phyloP scores from a whole-genome alignment of 2,888 invertebrate genomes.

The Thera britannica region DNA sequence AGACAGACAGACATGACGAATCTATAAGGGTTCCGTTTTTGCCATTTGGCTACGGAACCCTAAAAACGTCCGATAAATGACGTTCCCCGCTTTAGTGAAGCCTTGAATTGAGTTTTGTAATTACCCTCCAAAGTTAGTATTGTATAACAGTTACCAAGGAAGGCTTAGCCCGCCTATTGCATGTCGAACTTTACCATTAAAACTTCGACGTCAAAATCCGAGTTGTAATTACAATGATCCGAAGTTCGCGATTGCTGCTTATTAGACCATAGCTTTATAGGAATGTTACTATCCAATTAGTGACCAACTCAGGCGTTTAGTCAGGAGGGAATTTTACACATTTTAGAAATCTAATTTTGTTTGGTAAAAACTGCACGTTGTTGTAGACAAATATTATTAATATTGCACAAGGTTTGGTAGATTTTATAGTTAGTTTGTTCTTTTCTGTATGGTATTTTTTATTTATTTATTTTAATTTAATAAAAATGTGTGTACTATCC shows the following conservation, averaged over 20 bases:
- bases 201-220: slow-evolving; percentile 30
- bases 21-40: too few relatives aligned
- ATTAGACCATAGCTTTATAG: slow-evolving; percentile 37
- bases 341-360: neutral
- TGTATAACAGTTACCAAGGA: slow-evolving; percentile 17
- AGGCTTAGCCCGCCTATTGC: slow-evolving; percentile 26
- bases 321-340: too few relatives aligned
- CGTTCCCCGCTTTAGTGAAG: neutral
- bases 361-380: neutral
- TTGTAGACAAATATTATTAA: too few relatives aligned
- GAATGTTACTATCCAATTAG: slow-evolving; percentile 48
- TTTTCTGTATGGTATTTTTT: too few relatives aligned
- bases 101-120: slow-evolving; percentile 4
- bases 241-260: slow-evolving; percentile 36
- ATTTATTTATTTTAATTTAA: too few relatives aligned
- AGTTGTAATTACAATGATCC: slow-evolving; percentile 34
- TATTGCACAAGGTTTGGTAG: too few relatives aligned
- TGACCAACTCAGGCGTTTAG: slow-evolving; percentile 35
- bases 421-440: too few relatives aligned
- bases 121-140: slow-evolving; percentile 14
- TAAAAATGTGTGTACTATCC: too few relatives aligned
- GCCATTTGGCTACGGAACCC: too few relatives aligned
- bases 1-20: too few relatives aligned
- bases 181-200: slow-evolving; percentile 37
- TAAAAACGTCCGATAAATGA: neutral